Evolutionary conservation across 2,888 invertebrate species (phyloP), one percentile per base, ranked within the genome.

Genomic region (Stenurella melanura): DNA sequence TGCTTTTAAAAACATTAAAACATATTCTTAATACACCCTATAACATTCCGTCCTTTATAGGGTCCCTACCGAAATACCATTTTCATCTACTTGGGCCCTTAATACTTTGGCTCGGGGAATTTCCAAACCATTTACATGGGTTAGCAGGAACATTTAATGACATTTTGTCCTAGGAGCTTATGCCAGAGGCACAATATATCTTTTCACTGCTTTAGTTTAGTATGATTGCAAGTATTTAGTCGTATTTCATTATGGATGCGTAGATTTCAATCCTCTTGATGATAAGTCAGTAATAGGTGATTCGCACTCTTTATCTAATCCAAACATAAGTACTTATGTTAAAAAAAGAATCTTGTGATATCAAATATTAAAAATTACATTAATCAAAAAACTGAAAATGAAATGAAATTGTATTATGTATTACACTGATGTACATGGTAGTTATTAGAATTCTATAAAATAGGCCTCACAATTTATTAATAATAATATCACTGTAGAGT

Each of bases 81-180:
- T 71, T 38, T 71, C 70, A 56, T 70, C 57, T 38, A 64, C 17
- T 30, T 64, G 17, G 5, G 11, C 26, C 19, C 26, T 21, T 21
- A 54, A 50, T 67, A 18, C 26, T 61, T 34, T 1, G 63, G 42
- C 61, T n/a, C 50, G 21, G 54, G 10, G 72, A 72, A 72, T 61
- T 72, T 72, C 63, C 42, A 19, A 60, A 72, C 50, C 72, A 63
- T 72, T 72, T 72, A 50, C 61, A 63, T 72, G 54, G 72, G 72
- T 63, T 71, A 71, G 42, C 18, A 34, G 60, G 42, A 17, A 71
- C 72, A 34, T 72, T 60, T 72, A 42, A 72, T 50, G 72, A 30
- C 72, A 17, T 30, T 61, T 60, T 71, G 71, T 63, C 54, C 67
- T 26, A n/a, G 50, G 18, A 50, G 63, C 61, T 30, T 50, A 60